Base-by-base conservation (phyloP, 1,140 invertebrate species). In the Stegodyphus dumicola region DNA sequence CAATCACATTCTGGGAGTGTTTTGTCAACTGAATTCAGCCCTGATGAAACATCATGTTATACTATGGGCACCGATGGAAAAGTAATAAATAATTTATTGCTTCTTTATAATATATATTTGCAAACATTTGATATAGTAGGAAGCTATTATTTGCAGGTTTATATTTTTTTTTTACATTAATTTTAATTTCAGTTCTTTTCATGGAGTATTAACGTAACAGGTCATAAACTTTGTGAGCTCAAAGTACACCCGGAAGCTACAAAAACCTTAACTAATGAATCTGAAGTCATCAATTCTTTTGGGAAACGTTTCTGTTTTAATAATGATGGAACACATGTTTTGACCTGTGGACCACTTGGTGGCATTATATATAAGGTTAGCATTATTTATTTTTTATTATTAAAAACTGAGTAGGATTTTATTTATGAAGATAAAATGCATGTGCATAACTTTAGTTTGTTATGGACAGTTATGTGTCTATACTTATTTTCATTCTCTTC, bases 351-450 rank as follows among this genome's bases (percentile, higher is more conserved):
- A 6, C 91, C 92, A 83, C 90, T 85, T 66, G 92, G 92, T 76
- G 93, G 93, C 77, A 91, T 92, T 75, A 93, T 94, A 81, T 93
- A 93, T 88, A 92, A 93, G 90, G 93, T 94, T 90, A 88, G 87
- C 2, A 7, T 33, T 18, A 51, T 66, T 65, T 49, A 17, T 75
- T 54, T 60, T 18, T 75, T 75, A 7, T n/a, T 56, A 56, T 13
- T 15, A 60, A 10, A 60, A 10, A 15, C 56, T 33, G 33, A 33
- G 1, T 33, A 3, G 1, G 33, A 33, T 33, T 33, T 33, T 33
- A 33, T 33, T 1, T 33, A 33, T 33, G 33, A 33, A 33, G 33
- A 33, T 33, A 3, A 33, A 33, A 33, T 33, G 33, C 33, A 33
- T 33, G 3, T 33, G 33, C 3, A 3, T 33, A 33, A 33, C 33